Percentiles rank a stretch among this genome's conserved stretches.
Evolutionary conservation across 2,113 vertebrate species (phyloP).

Genomic region (Coptodon bakossiorum): DNA sequence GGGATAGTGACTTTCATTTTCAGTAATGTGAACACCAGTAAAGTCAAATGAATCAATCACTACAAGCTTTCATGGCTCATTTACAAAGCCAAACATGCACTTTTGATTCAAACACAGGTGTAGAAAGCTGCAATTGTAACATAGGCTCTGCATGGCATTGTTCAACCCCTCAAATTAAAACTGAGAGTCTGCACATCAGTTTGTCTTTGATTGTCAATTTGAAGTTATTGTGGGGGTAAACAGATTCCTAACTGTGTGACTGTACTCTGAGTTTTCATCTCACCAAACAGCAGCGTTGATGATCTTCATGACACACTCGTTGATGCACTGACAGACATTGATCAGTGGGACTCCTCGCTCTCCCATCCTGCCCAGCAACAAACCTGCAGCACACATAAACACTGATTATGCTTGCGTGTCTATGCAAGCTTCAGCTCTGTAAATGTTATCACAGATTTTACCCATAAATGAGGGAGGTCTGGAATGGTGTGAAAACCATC

Average conservation of each 20-base stretch:
- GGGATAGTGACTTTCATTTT: fast-evolving
- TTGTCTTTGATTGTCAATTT: neutral
- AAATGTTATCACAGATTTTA: neutral
- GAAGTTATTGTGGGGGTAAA: neutral
- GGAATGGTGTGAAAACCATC: neutral
- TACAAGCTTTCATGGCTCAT: neutral
- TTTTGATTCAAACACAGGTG: neutral
- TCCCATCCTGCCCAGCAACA: slow-evolving; percentile 83
- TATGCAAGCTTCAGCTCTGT: neutral
- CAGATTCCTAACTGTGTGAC: neutral
- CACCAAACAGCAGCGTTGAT: slow-evolving; percentile 85
- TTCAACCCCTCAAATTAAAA: neutral
- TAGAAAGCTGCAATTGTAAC: neutral
- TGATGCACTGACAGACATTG: slow-evolving; percentile 85
- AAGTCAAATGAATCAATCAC: neutral
- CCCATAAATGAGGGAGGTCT: neutral
- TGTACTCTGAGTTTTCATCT: neutral
- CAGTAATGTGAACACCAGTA: neutral
- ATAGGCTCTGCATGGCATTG: neutral
- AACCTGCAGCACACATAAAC: slow-evolving; percentile 56
- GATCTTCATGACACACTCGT: slow-evolving; percentile 87
- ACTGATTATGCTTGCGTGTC: neutral
- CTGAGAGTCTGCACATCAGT: neutral
- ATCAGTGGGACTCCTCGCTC: slow-evolving; percentile 79
- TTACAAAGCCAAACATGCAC: neutral